phyloP scores from a whole-genome alignment of 2,888 invertebrate genomes.

The Melieria picta region DNA sequence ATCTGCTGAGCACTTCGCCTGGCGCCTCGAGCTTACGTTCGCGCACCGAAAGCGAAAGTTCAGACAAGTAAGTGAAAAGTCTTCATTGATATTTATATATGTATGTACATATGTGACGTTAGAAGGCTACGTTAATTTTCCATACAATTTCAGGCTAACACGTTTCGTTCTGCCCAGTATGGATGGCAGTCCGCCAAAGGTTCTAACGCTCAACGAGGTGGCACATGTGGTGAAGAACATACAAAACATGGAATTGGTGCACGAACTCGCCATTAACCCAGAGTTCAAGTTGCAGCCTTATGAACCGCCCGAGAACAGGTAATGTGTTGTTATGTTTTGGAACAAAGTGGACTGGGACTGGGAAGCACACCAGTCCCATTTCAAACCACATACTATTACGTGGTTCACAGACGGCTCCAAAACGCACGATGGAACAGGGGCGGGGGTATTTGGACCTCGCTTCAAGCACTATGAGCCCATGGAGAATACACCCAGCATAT shows the following conservation, averaged over 20 bases:
- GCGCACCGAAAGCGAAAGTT: slow-evolving; percentile 64
- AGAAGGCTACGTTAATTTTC: neutral
- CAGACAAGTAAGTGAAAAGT: slow-evolving; percentile 54
- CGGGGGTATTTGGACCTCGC: too few relatives aligned
- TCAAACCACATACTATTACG: too few relatives aligned
- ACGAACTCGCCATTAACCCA: slow-evolving; percentile 95
- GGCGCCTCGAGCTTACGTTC: slow-evolving; percentile 47
- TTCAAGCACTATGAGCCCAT: too few relatives aligned
- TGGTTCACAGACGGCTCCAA: too few relatives aligned
- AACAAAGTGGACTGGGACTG: too few relatives aligned
- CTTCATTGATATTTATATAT: neutral
- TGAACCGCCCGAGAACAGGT: slow-evolving; percentile 82
- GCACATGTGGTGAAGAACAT: slow-evolving; percentile 63
- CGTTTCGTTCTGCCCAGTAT: slow-evolving; percentile 64
- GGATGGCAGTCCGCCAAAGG: slow-evolving; percentile 64
- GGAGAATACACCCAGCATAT: too few relatives aligned
- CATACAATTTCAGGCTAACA: slow-evolving; percentile 46
- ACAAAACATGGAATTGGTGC: slow-evolving; percentile 92
- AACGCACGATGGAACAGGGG: too few relatives aligned
- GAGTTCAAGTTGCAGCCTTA: slow-evolving; percentile 88
- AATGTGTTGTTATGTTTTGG: slow-evolving; percentile 26
- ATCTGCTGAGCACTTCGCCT: slow-evolving; percentile 44
- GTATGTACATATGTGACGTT: neutral
- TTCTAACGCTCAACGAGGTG: slow-evolving; percentile 64
- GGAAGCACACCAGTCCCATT: too few relatives aligned